These are phyloP conservation scores for Dryocosmus kuriphilus DNA, from an alignment of 2,888 invertebrate genomes.

Conservation along the genomic window DNA sequence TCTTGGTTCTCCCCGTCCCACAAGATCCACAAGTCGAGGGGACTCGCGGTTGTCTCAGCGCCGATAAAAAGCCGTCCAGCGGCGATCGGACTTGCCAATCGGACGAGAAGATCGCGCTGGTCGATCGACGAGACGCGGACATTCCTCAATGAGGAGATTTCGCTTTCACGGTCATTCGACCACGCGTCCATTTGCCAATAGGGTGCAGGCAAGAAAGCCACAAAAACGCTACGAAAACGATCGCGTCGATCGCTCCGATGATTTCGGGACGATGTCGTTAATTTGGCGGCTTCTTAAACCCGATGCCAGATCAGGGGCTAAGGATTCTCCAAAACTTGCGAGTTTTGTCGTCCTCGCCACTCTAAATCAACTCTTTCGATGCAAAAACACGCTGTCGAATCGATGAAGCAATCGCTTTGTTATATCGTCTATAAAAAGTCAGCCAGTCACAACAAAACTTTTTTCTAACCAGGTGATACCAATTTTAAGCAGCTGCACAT, in stretches of 20 bases:
- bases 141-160: conserved; percentile 37
- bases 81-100: conserved; percentile 18
- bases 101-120: conserved; percentile 20
- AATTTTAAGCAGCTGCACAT: background rate
- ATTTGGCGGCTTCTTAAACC: conserved; percentile 28
- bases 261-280: conserved; percentile 29
- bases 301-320: conserved; percentile 3
- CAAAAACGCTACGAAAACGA: conserved; percentile 23
- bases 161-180: conserved; percentile 21
- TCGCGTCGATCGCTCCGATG: conserved; percentile 9
- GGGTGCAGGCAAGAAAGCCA: background rate
- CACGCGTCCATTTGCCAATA: conserved; percentile 23
- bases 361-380: conserved; percentile 24
- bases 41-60: background rate
- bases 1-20: background rate
- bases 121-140: conserved; percentile 25
- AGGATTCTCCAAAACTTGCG: conserved; percentile 22
- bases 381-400: conserved; percentile 24
- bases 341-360: conserved; percentile 16
- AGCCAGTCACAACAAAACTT: conserved; percentile 19
- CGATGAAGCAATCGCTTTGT: conserved; percentile 20
- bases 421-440: background rate
- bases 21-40: background rate
- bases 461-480: conserved; percentile 2
- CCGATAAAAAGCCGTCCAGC: conserved; percentile 37